A percentile compares a stretch with the other conserved stretches of the same genome.
Conservation (phyloP, 23 tunicate genomes). For the Phallusia fumigata region DNA sequence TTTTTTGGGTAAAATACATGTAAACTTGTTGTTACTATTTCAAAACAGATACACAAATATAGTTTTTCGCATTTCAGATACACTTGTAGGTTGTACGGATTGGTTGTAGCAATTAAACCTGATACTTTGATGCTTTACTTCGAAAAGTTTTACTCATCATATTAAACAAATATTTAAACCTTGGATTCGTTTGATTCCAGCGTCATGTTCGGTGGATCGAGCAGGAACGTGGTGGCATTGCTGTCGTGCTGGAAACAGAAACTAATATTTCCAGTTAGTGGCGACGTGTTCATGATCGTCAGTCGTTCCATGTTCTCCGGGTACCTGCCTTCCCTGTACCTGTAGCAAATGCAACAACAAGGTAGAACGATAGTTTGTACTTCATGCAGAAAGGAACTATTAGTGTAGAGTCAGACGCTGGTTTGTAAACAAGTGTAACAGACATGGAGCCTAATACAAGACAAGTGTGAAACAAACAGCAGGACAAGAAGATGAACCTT, state of each 20-base stretch:
- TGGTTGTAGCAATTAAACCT: not conserved
- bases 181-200: conserved; percentile 83
- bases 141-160: not conserved
- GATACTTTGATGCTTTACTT: not conserved
- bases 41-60: no score
- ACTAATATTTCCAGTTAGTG: conserved; percentile 59
- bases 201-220: conserved; percentile 88
- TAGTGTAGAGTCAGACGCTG: no score
- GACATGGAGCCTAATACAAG: no score
- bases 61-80: no score
- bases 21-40: no score
- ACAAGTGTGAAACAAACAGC: no score
- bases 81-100: no score
- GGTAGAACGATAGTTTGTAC: no score
- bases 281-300: conserved; percentile 80
- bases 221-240: conserved; percentile 84
- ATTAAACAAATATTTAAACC: conserved; percentile 11
- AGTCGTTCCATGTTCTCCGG: conserved; percentile 90
- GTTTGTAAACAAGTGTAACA: no score
- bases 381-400: no score
- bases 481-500: no score
- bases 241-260: conserved; percentile 89
- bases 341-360: conserved; percentile 4
- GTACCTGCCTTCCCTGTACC: conserved; percentile 83
- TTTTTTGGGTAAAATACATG: no score